phyloP scores from a whole-genome alignment of 2,888 invertebrate genomes.

The Invenusta paracnida region DNA sequence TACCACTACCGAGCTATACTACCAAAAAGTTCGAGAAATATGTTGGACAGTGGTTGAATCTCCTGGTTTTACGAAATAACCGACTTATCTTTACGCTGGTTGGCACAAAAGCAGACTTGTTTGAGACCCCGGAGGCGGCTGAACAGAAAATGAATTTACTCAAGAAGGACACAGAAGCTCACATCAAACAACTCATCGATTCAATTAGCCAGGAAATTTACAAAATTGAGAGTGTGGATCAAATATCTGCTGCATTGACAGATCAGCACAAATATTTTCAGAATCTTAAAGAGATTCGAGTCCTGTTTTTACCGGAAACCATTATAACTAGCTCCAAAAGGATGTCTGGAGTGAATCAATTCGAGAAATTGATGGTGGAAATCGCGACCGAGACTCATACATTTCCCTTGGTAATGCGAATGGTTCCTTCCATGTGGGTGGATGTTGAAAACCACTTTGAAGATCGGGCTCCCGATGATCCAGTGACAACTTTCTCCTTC shows the following conservation, averaged over 20 bases:
- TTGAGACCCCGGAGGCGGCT: constrained; percentile 47
- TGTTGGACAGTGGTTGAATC: constrained; percentile 57
- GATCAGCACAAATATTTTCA: constrained; percentile 55
- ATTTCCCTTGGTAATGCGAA: constrained; percentile 53
- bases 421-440: constrained; percentile 57
- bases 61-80: constrained; percentile 56
- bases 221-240: constrained; percentile 51
- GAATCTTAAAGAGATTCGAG: constrained; percentile 49
- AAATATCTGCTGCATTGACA: constrained; percentile 55
- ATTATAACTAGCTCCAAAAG: constrained; percentile 52
- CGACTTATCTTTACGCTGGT: constrained; percentile 52
- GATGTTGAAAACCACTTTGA: constrained; percentile 55
- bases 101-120: constrained; percentile 54
- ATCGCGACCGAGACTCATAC: constrained; percentile 50
- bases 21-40: constrained; percentile 50
- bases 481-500: constrained; percentile 52
- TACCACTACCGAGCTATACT: constrained; percentile 45
- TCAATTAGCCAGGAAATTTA: constrained; percentile 51
- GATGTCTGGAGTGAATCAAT: constrained; percentile 50
- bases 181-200: constrained; percentile 47
- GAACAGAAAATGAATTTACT: constrained; percentile 48
- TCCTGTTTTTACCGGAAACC: constrained; percentile 49
- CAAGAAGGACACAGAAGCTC: constrained; percentile 47
- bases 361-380: constrained; percentile 45
- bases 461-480: constrained; percentile 53